Evolutionary conservation across 2,797 vertebrate species (phyloP).

Genomic region (Astyanax mexicanus): DNA sequence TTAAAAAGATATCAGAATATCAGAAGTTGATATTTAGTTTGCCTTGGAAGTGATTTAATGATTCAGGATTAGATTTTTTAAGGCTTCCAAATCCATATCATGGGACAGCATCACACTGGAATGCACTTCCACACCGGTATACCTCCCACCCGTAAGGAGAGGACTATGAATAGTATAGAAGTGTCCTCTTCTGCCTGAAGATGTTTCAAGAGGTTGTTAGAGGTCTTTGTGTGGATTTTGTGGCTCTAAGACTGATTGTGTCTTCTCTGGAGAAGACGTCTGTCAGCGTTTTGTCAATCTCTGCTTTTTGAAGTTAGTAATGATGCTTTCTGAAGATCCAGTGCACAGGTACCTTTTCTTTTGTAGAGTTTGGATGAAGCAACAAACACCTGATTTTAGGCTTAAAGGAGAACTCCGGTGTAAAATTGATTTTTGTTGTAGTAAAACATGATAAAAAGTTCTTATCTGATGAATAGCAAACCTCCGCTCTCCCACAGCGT

Average conservation of each 20-base stretch:
- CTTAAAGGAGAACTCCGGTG: too few relatives aligned
- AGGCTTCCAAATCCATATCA: not conserved
- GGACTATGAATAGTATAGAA: conserved; percentile 55
- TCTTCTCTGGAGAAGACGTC: conserved; percentile 18
- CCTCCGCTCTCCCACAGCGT: too few relatives aligned
- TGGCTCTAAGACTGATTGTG: conserved; percentile 31
- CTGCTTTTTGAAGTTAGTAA: conserved; percentile 45
- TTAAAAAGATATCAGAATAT: too few relatives aligned
- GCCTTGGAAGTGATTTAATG: too few relatives aligned
- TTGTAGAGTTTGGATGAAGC: not conserved
- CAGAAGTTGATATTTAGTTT: too few relatives aligned
- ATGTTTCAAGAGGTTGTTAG: conserved; percentile 55
- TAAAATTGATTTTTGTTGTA: too few relatives aligned
- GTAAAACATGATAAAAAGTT: too few relatives aligned
- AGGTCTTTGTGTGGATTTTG: conserved; percentile 56
- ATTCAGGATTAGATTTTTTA: too few relatives aligned
- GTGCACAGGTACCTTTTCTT: conserved; percentile 17
- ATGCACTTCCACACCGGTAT: not conserved
- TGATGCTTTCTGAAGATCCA: conserved; percentile 8
- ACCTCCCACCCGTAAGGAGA: not conserved
- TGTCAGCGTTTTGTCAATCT: conserved; percentile 53
- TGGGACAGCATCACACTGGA: not conserved
- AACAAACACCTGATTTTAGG: too few relatives aligned
- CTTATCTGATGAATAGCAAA: too few relatives aligned
- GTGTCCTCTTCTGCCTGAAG: conserved; percentile 62